Conservation (phyloP, 2,113 vertebrate species). For the Camelus dromedarius region DNA sequence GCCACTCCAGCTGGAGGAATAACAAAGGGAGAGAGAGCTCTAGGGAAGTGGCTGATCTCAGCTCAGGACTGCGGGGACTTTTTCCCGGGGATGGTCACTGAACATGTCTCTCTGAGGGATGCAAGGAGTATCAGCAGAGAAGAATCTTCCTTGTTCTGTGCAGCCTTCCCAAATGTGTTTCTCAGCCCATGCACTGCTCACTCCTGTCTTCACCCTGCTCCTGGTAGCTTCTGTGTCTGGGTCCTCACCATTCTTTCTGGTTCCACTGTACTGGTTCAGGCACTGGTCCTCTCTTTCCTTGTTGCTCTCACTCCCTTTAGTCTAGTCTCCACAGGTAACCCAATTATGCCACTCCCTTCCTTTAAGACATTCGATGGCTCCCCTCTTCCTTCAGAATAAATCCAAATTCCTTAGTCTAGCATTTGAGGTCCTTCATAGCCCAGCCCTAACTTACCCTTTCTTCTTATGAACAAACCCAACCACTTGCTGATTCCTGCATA, state of each 20-base stretch:
- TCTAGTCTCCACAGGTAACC: not conserved
- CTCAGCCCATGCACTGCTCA: not conserved
- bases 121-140: not conserved
- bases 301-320: not conserved
- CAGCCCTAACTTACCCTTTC: not conserved
- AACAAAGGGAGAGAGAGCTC: not conserved
- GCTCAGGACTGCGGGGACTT: not conserved
- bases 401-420: not conserved
- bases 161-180: not conserved
- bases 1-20: not conserved
- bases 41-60: slow-evolving; percentile 28
- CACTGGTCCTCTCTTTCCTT: not conserved
- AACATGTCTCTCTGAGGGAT: not conserved
- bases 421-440: not conserved
- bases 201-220: not conserved
- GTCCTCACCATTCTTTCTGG: not conserved
- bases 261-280: not conserved
- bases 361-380: not conserved
- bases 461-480: not conserved
- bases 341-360: not conserved
- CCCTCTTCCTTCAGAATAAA: slow-evolving; percentile 1
- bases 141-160: not conserved
- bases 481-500: not conserved
- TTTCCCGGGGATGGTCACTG: not conserved
- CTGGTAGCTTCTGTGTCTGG: not conserved